Evolutionary conservation across 1,140 invertebrate species (phyloP), one percentile per base, ranked within the genome.

Genomic region (Drosophila pachea): DNA sequence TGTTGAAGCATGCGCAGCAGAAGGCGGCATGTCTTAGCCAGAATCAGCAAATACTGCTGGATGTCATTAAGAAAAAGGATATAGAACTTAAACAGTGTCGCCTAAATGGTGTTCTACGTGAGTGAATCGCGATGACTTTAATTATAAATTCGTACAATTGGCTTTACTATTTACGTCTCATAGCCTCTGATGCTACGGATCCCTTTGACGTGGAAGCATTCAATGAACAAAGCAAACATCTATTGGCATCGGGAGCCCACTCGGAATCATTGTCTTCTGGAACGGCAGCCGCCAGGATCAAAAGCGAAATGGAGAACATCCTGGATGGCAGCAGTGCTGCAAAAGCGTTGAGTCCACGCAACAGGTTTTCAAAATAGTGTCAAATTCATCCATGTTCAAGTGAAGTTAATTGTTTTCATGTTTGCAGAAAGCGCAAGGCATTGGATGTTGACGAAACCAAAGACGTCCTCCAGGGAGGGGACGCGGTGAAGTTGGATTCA

Each of bases 61-160:
- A 76, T 0, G n/a, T 64, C 12, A 5, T 88, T 5, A 38, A 32
- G 1, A 68, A 74, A 32, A 89, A 89, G 53, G 88, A 89, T 48
- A 36, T 52, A 0, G 88, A 89, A 53, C 42, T 89, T 0, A 59
- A 69, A 4, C 87, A 89, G 32, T 89, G 73, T 55, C 71, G 68
- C 22, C 32, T 22, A 1, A 82, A 89, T 50, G 76, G 77, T 2
- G 63, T 32, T 22, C 32, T 68, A 38, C 52, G 88, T 89, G 38
- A 55, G 86, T 55, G 11, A 12, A 4, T 4, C n/a, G 0, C 12
- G 16, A 5, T 8, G 7, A 31, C 29, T 47, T 16, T 9, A 52
- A 5, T 14, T 68, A 33, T 3, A 22, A 22, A 22, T 14, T 7
- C 35, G 47, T 67, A 6, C 12, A 4, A 4, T n/a, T 5, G 11